A percentile compares a stretch with the other conserved stretches of the same genome.
Evolutionary conservation across 2,888 invertebrate genomes (phyloP).

Genomic region (Lasioglossum leucozonium): DNA sequence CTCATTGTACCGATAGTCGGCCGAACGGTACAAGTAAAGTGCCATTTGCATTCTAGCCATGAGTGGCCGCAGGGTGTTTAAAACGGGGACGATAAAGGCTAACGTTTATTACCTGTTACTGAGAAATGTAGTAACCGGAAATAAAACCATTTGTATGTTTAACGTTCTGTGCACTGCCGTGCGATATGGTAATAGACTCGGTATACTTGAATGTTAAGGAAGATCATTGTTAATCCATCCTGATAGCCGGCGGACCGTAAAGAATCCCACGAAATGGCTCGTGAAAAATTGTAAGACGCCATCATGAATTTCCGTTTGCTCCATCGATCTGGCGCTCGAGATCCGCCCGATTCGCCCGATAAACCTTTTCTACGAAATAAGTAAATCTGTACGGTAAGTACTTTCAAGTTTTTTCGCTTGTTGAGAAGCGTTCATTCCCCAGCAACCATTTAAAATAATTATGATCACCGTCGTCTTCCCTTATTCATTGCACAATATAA

Average conservation of each 20-base stretch:
- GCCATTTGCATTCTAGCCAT: slow-evolving; percentile 62
- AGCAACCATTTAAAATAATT: background rate
- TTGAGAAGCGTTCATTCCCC: background rate
- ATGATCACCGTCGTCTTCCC: background rate
- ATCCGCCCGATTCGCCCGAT: background rate
- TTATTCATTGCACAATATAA: background rate
- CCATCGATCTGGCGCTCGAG: slow-evolving; percentile 24
- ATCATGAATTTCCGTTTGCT: slow-evolving; percentile 16
- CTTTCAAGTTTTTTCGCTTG: background rate
- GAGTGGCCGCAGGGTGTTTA: slow-evolving; percentile 64
- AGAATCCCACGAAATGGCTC: slow-evolving; percentile 65
- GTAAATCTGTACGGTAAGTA: background rate
- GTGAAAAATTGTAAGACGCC: slow-evolving; percentile 61
- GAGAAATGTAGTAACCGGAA: slow-evolving; percentile 68
- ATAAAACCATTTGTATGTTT: slow-evolving; percentile 73
- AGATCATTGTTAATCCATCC: slow-evolving; percentile 63
- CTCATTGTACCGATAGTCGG: slow-evolving; percentile 40
- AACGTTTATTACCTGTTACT: slow-evolving; percentile 73
- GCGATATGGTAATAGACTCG: slow-evolving; percentile 67
- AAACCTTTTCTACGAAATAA: background rate
- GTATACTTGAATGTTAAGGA: slow-evolving; percentile 59
- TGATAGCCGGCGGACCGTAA: slow-evolving; percentile 52
- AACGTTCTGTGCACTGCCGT: slow-evolving; percentile 64
- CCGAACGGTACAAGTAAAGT: slow-evolving; percentile 36
- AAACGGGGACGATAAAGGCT: slow-evolving; percentile 66